Base-by-base conservation (phyloP, 2,113 vertebrate genomes). In the Phoenicopterus ruber region DNA sequence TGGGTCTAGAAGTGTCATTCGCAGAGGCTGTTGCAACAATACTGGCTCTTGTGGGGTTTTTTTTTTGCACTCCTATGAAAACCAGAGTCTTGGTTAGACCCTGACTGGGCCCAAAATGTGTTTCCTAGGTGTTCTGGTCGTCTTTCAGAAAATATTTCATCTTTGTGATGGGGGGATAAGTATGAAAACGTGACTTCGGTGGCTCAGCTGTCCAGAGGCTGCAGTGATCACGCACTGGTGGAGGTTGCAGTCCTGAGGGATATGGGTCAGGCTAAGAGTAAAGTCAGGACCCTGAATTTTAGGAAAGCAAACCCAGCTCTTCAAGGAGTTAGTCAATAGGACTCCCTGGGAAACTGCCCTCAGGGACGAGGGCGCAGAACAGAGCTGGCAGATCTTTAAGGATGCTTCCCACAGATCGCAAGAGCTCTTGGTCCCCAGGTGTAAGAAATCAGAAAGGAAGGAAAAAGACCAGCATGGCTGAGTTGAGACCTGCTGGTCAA, bases 171-270 rank as follows among this genome's bases (percentile, higher is more conserved):
- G 21, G 5, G 22, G 4, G 18, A 17, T 18, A 55, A 46, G n/a
- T 10, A 47, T 31, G 18, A 88, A 85, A 49, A 72, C 0, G 0
- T 58, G 25, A 46, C 19, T 31, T 82, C 4, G 14, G 44, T 47
- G 52, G 13, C 31, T 70, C 20, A 70, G 11, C 49, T 74, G 50
- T 38, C 17, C 65, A 91, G 28, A 87, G 28, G 29, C 17, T 42
- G 42, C 42, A 42, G 13, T 42, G 42, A 42, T 42, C 42, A 42
- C 13, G 42, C 42, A 42, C 42, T 42, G 42, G 42, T 42, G 42
- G 42, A 42, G 42, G 10, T 42, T 42, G 42, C 42, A 42, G 42
- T 42, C 42, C 42, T 42, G 42, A 34, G 28, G 13, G 13, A 44
- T 44, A 31, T 31, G 62, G 40, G 62, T 31, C 18, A 31, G 40